Base-by-base conservation (phyloP, 1,140 invertebrate species). In the Reticulitermes speratus region DNA sequence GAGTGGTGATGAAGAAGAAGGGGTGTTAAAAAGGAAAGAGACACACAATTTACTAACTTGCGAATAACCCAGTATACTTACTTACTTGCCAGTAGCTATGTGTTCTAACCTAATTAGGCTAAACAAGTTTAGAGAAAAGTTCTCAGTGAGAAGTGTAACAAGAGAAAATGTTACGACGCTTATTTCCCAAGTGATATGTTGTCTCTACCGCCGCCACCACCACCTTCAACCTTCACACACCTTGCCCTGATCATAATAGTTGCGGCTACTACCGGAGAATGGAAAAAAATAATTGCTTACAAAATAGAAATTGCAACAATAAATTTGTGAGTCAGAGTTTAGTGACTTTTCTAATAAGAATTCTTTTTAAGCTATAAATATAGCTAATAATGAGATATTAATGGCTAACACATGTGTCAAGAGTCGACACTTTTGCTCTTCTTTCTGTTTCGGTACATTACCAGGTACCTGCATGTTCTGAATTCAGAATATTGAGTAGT, bases 51-150 rank as follows among this genome's bases (percentile, higher is more conserved):
- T 75, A 75, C 65, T 75, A 75, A 75, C 65, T 75, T 30, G 16
- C n/a, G 65, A 75, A 75, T 30, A 9, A 9, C n/a, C n/a, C 52
- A 55, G 14, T 55, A 16, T 55, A 55, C 25, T 3, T 14, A 7
- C 25, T 69, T 30, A 25, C 65, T 75, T 55, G 52, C n/a, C 65
- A 75, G 65, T 75, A 14, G 65, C 65, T 30, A 75, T 75, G 65
- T 75, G 65, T 75, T 30, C 65, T 75, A 75, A 75, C 65, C 65
- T 75, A 75, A 75, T 75, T 75, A 75, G 25, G 65, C 65, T 75
- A 75, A 75, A 75, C 65, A 75, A 75, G 25, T 75, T 75, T 30
- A 11, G 65, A 12, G 65, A 30, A 75, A 75, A 75, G 8, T 75
- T 75, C n/a, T 75, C n/a, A 30, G 11, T 12, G 25, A 19, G 59